phyloP scores from a whole-genome alignment of 2,888 invertebrate species.

The Apoderus coryli region DNA sequence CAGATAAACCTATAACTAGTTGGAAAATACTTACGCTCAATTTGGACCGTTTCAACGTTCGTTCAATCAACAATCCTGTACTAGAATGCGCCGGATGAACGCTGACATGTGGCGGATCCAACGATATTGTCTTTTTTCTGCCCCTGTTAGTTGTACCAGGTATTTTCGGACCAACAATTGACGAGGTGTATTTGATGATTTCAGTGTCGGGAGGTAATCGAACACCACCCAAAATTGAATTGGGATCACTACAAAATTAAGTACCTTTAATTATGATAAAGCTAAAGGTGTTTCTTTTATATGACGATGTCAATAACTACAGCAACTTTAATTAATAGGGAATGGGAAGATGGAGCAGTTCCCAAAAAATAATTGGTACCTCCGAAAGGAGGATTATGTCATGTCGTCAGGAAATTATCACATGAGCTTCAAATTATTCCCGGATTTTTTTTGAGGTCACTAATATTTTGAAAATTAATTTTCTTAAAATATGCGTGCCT shows the following conservation, averaged over 20 bases:
- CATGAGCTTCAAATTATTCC: too few relatives aligned
- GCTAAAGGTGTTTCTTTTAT: too few relatives aligned
- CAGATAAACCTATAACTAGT: conserved; percentile 2
- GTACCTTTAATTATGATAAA: too few relatives aligned
- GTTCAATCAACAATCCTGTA: conserved; percentile 35
- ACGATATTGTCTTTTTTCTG: conserved; percentile 75
- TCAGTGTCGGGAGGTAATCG: conserved; percentile 78
- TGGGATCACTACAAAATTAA: conserved; percentile 50
- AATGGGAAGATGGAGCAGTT: too few relatives aligned
- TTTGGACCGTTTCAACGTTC: conserved; percentile 32
- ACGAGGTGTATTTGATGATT: conserved; percentile 81
- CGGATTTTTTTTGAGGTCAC: too few relatives aligned
- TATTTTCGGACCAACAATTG: conserved; percentile 72
- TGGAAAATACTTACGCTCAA: conserved; percentile 24
- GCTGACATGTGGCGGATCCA: conserved; percentile 57
- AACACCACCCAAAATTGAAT: conserved; percentile 69
- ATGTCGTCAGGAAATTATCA: too few relatives aligned
- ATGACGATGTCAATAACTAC: too few relatives aligned
- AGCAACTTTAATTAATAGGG: too few relatives aligned
- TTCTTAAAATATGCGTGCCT: too few relatives aligned
- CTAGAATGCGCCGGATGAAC: conserved; percentile 37
- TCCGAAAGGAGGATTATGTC: too few relatives aligned
- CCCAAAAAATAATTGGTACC: too few relatives aligned
- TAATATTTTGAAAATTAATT: too few relatives aligned
- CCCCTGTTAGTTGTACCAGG: conserved; percentile 74